Evolutionary conservation across 2,888 invertebrate genomes (phyloP).

Genomic region (Nycteola revayana): DNA sequence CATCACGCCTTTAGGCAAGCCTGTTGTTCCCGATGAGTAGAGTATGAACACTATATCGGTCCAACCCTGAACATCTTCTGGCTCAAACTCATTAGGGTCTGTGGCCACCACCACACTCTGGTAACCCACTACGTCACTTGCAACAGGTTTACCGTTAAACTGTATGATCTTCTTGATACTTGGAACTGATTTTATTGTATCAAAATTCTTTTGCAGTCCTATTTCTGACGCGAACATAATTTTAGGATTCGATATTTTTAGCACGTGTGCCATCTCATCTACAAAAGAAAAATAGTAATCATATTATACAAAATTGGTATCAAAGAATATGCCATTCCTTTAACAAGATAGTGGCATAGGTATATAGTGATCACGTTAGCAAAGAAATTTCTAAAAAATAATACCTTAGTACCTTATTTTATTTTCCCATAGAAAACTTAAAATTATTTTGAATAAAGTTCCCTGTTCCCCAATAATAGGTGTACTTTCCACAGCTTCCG

Average conservation of each 20-base stretch:
- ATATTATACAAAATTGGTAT: too few relatives aligned
- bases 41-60: conserved; percentile 61
- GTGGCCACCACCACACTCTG: conserved; percentile 23
- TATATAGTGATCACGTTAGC: neutral
- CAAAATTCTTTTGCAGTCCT: conserved; percentile 40
- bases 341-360: too few relatives aligned
- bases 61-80: conserved; percentile 40
- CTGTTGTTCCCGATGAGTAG: conserved; percentile 88
- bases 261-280: conserved; percentile 76
- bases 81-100: conserved; percentile 33
- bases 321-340: too few relatives aligned
- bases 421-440: too few relatives aligned
- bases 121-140: conserved; percentile 29
- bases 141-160: conserved; percentile 77
- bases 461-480: too few relatives aligned
- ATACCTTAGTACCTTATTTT: too few relatives aligned
- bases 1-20: conserved; percentile 89
- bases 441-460: too few relatives aligned
- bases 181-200: conserved; percentile 36
- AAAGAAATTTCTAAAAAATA: neutral
- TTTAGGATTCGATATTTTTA: conserved; percentile 85
- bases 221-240: conserved; percentile 83
- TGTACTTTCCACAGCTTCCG: too few relatives aligned
- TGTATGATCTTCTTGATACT: conserved; percentile 81
- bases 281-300: too few relatives aligned